phyloP scores from a whole-genome alignment of 2,113 vertebrate genomes.

The Erythrocercus mccallii region DNA sequence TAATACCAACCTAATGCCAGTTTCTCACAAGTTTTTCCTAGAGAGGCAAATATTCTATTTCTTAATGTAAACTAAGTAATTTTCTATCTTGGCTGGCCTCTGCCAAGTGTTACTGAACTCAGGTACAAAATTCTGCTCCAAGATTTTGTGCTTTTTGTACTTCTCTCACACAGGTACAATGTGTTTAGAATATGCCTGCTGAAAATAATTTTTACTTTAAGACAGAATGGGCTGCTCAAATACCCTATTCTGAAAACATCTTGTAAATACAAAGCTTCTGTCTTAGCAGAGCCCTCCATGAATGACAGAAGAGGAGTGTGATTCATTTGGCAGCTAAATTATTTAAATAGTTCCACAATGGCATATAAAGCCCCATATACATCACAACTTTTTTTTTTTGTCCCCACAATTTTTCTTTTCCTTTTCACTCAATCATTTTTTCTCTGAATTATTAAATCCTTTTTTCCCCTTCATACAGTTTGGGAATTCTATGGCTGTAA shows the following conservation, averaged over 20 bases:
- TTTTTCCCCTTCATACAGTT: conserved; percentile 5
- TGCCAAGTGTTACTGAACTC: not conserved
- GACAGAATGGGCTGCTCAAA: conserved; percentile 14
- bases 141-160: conserved; percentile 1
- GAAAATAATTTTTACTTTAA: conserved; percentile 46
- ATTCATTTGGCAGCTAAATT: conserved; percentile 70
- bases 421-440: conserved; percentile 45
- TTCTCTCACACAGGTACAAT: not conserved
- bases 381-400: conserved; percentile 28
- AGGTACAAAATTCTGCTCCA: not conserved
- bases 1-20: not conserved
- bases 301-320: conserved; percentile 20
- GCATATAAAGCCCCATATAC: conserved; percentile 32
- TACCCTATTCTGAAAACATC: not conserved
- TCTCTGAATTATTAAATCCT: conserved; percentile 48
- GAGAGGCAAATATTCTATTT: not conserved
- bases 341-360: conserved; percentile 66
- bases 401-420: not conserved
- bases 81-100: not conserved
- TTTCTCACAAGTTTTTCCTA: not conserved
- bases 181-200: not conserved
- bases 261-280: not conserved
- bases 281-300: not conserved
- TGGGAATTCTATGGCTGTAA: conserved; percentile 41
- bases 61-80: not conserved